Percentiles rank a stretch among this genome's conserved stretches.
Evolutionary conservation across 1,140 invertebrate species (phyloP).

Genomic region (Brachionus koreanus): DNA sequence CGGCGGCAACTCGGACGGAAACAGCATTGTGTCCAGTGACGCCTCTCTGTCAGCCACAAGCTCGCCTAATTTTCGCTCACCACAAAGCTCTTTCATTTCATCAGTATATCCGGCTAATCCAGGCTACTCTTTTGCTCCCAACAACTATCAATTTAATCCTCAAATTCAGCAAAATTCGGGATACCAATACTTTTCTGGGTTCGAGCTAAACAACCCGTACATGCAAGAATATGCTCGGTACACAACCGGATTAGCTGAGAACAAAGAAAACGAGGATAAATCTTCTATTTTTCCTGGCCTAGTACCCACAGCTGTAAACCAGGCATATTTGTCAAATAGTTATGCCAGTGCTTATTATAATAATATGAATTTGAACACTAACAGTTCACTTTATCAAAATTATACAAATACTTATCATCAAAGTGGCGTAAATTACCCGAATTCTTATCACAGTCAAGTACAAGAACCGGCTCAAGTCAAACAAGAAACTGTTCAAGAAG

Average conservation of each 20-base stretch:
- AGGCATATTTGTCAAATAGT: not conserved
- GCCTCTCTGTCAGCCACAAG: constrained; percentile 1
- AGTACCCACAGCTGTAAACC: not conserved
- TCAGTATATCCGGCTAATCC: not conserved
- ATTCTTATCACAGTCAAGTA: not conserved
- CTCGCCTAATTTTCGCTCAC: constrained; percentile 27
- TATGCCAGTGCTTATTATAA: not conserved
- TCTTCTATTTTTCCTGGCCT: not conserved
- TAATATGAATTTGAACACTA: not conserved
- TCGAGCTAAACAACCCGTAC: not conserved
- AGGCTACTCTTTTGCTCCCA: not conserved
- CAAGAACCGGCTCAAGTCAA: not conserved
- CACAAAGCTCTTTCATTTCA: constrained; percentile 6
- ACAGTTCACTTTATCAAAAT: not conserved
- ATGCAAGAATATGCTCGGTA: not conserved
- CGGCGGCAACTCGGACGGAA: constrained; percentile 9
- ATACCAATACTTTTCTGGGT: not conserved
- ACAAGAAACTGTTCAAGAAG: not conserved
- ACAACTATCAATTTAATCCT: constrained; percentile 9
- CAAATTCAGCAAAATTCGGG: not conserved
- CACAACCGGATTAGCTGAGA: not conserved
- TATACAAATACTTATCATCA: not conserved
- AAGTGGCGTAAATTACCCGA: not conserved
- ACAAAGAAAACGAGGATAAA: not conserved
- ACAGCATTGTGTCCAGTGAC: constrained; percentile 21